phyloP scores from a whole-genome alignment of 2,888 invertebrate genomes.

The Automeris io region DNA sequence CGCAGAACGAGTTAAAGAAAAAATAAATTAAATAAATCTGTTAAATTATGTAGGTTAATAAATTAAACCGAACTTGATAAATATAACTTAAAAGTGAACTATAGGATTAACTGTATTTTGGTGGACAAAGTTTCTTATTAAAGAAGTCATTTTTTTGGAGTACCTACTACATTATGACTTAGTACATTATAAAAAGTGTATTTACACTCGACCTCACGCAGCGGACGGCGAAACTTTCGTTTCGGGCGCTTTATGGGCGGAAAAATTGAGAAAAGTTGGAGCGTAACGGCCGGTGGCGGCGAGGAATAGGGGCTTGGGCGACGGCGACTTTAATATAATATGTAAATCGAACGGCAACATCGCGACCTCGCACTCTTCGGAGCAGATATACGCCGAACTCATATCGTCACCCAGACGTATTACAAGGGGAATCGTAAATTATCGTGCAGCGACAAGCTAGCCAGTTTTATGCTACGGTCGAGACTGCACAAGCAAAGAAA shows the following conservation, averaged over 20 bases:
- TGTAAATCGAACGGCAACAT: conserved; percentile 71
- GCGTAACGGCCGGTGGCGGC: conserved; percentile 72
- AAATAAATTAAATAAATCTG: no score
- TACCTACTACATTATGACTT: conserved; percentile 64
- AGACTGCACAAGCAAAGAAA: conserved; percentile 54
- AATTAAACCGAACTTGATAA: no score
- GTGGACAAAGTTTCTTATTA: conserved; percentile 39
- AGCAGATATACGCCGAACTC: conserved; percentile 57
- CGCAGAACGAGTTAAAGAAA: no score
- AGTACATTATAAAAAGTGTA: conserved; percentile 74
- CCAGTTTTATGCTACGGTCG: conserved; percentile 62
- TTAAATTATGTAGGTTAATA: no score
- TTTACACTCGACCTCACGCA: conserved; percentile 73
- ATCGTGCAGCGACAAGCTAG: conserved; percentile 64
- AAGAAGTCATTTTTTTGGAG: conserved; percentile 48
- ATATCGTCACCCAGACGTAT: conserved; percentile 67
- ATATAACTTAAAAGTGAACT: background rate
- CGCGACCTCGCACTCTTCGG: conserved; percentile 59
- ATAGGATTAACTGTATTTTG: background rate
- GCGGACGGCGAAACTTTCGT: conserved; percentile 67
- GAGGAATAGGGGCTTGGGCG: conserved; percentile 51
- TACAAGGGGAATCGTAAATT: conserved; percentile 72
- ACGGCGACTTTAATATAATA: conserved; percentile 73
- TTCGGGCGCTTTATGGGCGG: conserved; percentile 72
- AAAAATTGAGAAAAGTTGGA: conserved; percentile 76